These are phyloP conservation scores for Scotopteryx bipunctaria DNA, from an alignment of 2,888 invertebrate species.

Conservation along the genomic window DNA sequence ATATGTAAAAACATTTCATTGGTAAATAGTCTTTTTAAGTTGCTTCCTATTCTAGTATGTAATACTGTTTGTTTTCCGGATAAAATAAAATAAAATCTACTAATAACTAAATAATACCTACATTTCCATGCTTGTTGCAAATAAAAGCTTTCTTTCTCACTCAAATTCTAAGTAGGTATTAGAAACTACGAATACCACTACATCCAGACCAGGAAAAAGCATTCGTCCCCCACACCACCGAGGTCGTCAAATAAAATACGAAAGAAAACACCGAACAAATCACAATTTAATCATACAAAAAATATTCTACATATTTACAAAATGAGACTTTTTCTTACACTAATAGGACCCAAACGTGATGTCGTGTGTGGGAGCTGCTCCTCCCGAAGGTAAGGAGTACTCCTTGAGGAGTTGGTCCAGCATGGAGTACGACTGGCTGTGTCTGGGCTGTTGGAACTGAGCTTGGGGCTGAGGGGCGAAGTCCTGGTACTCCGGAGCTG, in stretches of 20 bases:
- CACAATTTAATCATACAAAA: slow-evolving; percentile 45
- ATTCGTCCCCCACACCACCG: too few species aligned
- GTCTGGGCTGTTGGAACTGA: slow-evolving; percentile 49
- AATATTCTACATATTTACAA: slow-evolving; percentile 76
- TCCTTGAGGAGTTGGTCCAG: slow-evolving; percentile 92
- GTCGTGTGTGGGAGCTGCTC: slow-evolving; percentile 89
- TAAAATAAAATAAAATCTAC: too few species aligned
- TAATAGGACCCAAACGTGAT: slow-evolving; percentile 93
- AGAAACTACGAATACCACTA: too few species aligned
- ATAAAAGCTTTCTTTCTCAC: too few species aligned
- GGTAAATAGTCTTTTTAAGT: too few species aligned
- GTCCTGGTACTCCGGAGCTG: slow-evolving; percentile 50
- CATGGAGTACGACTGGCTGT: slow-evolving; percentile 74
- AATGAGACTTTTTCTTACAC: slow-evolving; percentile 51
- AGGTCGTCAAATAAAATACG: slow-evolving; percentile 14
- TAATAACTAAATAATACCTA: too few species aligned
- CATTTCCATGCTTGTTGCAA: too few species aligned
- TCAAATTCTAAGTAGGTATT: too few species aligned
- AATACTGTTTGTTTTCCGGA: too few species aligned
- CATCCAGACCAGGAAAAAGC: too few species aligned
- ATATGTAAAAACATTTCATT: too few species aligned
- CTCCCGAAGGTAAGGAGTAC: slow-evolving; percentile 88
- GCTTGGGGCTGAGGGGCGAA: slow-evolving; percentile 45
- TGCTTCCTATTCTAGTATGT: too few species aligned
- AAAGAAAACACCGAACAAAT: slow-evolving; percentile 29